phyloP scores from a whole-genome alignment of 2,113 vertebrate genomes.

The Lucifuga dentata region DNA sequence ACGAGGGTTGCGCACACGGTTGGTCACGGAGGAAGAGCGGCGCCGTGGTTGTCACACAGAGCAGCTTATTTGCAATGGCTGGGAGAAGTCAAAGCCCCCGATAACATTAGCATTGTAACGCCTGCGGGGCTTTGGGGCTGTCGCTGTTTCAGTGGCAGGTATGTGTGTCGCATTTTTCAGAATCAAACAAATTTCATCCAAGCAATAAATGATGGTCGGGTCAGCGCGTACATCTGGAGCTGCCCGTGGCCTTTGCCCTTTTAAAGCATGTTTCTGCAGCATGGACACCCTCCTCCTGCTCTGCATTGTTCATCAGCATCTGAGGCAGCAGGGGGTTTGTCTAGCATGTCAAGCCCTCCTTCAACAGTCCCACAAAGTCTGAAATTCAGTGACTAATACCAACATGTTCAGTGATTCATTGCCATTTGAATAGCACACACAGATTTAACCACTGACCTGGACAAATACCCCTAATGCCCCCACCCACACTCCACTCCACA shows the following conservation, averaged over 20 bases:
- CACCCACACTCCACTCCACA: constrained; percentile 15
- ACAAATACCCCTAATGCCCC: constrained; percentile 24
- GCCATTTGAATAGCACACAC: background rate
- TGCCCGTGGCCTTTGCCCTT: constrained; percentile 65
- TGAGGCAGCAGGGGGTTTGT: constrained; percentile 20
- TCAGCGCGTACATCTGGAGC: constrained; percentile 55
- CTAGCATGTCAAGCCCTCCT: constrained; percentile 22
- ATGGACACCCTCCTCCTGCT: constrained; percentile 25
- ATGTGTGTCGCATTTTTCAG: constrained; percentile 74
- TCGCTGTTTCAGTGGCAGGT: constrained; percentile 78
- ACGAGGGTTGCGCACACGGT: constrained; percentile 16
- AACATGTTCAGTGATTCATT: background rate
- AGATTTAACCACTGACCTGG: constrained; percentile 40
- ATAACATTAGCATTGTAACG: constrained; percentile 80
- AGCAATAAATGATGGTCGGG: constrained; percentile 5
- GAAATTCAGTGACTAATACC: constrained; percentile 22
- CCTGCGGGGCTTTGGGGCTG: constrained; percentile 77
- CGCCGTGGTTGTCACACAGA: constrained; percentile 74
- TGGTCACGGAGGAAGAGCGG: constrained; percentile 36
- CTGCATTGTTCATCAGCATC: constrained; percentile 32
- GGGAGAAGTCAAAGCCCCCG: constrained; percentile 83
- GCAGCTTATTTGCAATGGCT: constrained; percentile 76
- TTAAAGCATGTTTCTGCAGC: constrained; percentile 22
- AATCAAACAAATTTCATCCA: constrained; percentile 48
- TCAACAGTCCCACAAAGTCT: constrained; percentile 15